Conservation (phyloP, 2,888 invertebrate species). For the Adineta ricciae region DNA sequence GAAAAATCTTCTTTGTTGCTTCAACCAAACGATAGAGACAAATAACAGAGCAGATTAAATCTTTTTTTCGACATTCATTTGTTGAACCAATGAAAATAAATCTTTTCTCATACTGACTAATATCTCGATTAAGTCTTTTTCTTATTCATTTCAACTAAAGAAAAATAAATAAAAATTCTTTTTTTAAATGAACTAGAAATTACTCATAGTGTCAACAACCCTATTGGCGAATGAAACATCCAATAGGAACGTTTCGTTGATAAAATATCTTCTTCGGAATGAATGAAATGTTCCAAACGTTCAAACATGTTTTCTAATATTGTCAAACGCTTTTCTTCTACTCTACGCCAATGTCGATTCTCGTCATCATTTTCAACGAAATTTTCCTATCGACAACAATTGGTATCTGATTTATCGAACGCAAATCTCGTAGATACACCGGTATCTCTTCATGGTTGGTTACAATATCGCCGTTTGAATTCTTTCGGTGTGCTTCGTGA, state of each 20-base stretch:
- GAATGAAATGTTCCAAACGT: not conserved
- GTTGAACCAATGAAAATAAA: not conserved
- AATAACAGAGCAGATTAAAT: not conserved
- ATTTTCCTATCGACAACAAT: not conserved
- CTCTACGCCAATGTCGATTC: not conserved
- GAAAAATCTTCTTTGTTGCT: not conserved
- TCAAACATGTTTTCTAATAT: not conserved
- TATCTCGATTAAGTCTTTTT: too few relatives aligned
- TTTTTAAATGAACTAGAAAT: not conserved
- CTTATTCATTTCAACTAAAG: too few relatives aligned
- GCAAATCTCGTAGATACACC: constrained; percentile 39
- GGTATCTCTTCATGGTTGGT: constrained; percentile 79
- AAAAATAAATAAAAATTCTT: not conserved
- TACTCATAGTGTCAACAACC: not conserved
- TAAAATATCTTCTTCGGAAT: not conserved
- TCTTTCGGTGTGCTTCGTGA: constrained; percentile 77
- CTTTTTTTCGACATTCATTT: not conserved
- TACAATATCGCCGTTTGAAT: constrained; percentile 69
- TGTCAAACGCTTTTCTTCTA: not conserved
- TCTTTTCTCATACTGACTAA: not conserved
- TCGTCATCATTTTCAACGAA: not conserved
- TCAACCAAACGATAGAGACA: not conserved
- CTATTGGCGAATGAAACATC: not conserved
- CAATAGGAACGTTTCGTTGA: not conserved
- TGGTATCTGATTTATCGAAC: not conserved